A percentile compares a stretch with the other conserved stretches of the same genome.
Evolutionary conservation across 1,140 invertebrate genomes (phyloP).

Genomic region (Wiebesia pumilae): DNA sequence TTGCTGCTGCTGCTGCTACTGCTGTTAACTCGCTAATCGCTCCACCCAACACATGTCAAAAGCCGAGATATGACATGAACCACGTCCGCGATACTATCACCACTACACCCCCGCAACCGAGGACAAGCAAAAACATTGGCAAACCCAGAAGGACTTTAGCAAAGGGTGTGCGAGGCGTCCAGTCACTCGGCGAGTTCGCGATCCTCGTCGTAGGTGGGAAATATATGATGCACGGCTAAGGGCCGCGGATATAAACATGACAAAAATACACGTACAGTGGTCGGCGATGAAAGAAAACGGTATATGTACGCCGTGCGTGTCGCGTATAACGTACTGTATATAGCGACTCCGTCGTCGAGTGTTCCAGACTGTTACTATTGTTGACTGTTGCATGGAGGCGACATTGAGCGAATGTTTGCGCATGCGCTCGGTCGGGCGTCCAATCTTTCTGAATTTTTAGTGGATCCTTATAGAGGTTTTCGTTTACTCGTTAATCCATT

Average conservation of each 20-base stretch:
- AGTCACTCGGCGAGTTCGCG: background rate
- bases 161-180: background rate
- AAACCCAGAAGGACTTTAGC: background rate
- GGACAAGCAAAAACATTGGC: background rate
- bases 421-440: conserved; percentile 20
- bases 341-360: conserved; percentile 38
- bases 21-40: conserved; percentile 6
- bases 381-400: background rate
- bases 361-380: conserved; percentile 22
- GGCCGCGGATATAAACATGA: conserved; percentile 31
- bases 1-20: background rate
- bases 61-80: conserved; percentile 13
- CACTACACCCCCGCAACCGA: conserved; percentile 18
- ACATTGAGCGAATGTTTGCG: background rate
- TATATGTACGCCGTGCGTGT: conserved; percentile 27
- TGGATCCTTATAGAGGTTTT: background rate
- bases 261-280: conserved; percentile 35
- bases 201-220: background rate
- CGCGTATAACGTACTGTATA: background rate
- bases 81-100: conserved; percentile 32
- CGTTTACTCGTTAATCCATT: background rate
- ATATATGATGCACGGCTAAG: background rate
- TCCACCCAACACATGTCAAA: conserved; percentile 49
- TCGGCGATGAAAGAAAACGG: conserved; percentile 27
- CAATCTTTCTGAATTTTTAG: conserved; percentile 7